Evolutionary conservation across 2,113 vertebrate genomes (phyloP), one percentile per base, ranked within the genome.

Genomic region (Himantopus leucocephalus): DNA sequence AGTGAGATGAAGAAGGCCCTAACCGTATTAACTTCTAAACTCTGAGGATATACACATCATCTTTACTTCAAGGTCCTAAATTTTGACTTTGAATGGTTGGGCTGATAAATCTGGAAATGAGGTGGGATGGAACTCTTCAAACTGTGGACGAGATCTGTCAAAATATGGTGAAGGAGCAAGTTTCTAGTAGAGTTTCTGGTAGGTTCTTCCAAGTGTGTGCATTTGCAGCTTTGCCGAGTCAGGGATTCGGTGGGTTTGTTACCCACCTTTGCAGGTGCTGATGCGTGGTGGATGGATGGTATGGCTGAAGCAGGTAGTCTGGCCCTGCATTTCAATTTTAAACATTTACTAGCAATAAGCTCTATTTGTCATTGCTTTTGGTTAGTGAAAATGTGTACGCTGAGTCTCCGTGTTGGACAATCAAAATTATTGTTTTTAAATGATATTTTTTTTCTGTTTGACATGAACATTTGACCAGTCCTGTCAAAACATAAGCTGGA

Each of bases 161-260:
- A 92, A 75, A 89, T 13, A 32, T 5, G 39, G 16, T 27, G 48
- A 92, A 73, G 32, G 2, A 70, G 29, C 12, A 53, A 58, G 32
- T 32, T 86, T 64, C 37, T 72, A 15, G 35, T 48, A 26, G 35
- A 50, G 15, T 77, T 82, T 64, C 55, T 88, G 55, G 20, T 62
- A 35, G 6, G 27, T 39, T 81, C 27, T 10, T 85, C 52, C 30
- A 48, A 41, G 41, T 0, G 0, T 3, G 1, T 14, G 16, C 0
- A 0, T 24, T 24, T 48, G 55, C 2, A 5, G 7, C 52, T 85
- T 66, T 74, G 30, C 30, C 1, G 4, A 32, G 23, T 43, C n/a
- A 26, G 24, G 60, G 47, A 29, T 75, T 53, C 1, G 1, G 22
- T 59, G 19, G 19, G 10, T 45, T 45, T 45, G 45, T 45, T 45